A percentile compares a stretch with the other conserved stretches of the same genome.
phyloP scores from a whole-genome alignment of 2,888 invertebrate genomes.

The Volucella zonaria region DNA sequence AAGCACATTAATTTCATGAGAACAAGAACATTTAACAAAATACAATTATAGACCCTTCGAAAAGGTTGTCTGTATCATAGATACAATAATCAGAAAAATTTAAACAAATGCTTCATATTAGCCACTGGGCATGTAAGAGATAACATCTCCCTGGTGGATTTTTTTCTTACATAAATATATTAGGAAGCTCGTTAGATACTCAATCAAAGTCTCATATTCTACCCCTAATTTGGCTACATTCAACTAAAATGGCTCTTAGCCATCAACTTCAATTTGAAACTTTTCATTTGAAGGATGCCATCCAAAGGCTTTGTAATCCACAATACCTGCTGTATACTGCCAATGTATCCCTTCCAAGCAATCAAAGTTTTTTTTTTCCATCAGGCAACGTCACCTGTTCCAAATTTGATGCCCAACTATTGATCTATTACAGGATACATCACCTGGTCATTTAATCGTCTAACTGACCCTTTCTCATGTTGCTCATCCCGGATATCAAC shows the following conservation, averaged over 20 bases:
- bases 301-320: slow-evolving; percentile 9
- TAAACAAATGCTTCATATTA: no score
- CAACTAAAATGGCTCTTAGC: slow-evolving; percentile 10
- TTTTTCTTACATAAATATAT: not conserved
- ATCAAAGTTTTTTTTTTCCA: slow-evolving; percentile 33
- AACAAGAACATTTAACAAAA: no score
- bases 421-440: slow-evolving; percentile 46
- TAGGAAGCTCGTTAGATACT: slow-evolving; percentile 15
- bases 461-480: slow-evolving; percentile 45
- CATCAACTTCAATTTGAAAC: slow-evolving; percentile 25
- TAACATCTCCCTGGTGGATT: not conserved
- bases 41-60: no score
- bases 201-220: slow-evolving; percentile 24
- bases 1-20: no score
- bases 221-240: slow-evolving; percentile 28
- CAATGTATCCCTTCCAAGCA: slow-evolving; percentile 1
- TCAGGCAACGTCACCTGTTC: slow-evolving; percentile 49
- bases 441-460: slow-evolving; percentile 63
- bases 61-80: no score
- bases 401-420: slow-evolving; percentile 51
- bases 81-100: no score
- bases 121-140: not conserved
- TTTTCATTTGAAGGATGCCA: slow-evolving; percentile 32
- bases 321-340: not conserved
- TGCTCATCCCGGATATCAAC: not conserved